Evolutionary conservation across 2,888 invertebrate species (phyloP).

Genomic region (Cheilosia grossa): DNA sequence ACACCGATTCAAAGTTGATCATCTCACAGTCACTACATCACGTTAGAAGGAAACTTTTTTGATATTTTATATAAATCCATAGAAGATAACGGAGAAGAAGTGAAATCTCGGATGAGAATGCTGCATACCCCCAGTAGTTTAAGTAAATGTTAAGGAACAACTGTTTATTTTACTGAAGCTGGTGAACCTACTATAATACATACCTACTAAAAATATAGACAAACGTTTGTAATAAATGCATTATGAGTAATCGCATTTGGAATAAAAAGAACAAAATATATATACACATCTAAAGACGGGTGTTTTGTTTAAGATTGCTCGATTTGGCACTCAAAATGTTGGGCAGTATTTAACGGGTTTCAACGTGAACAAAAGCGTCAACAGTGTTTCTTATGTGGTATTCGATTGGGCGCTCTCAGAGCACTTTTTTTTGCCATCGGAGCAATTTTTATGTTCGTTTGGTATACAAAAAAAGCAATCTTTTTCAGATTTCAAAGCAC

Average conservation of each 20-base stretch:
- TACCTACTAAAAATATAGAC: slow-evolving; percentile 49
- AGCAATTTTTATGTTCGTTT: no score
- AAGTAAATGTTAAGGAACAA: slow-evolving; percentile 41
- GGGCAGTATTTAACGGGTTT: no score
- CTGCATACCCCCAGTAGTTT: slow-evolving; percentile 24
- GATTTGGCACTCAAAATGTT: no score
- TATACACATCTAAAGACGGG: background rate
- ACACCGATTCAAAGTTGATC: background rate
- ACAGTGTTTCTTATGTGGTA: no score
- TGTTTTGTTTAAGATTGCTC: background rate
- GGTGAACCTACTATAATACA: slow-evolving; percentile 32
- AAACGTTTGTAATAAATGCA: slow-evolving; percentile 50
- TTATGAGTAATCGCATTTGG: slow-evolving; percentile 40
- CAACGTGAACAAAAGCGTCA: no score
- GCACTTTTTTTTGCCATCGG: no score
- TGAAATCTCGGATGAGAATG: slow-evolving; percentile 9
- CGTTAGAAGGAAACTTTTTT: slow-evolving; percentile 11
- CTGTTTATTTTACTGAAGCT: slow-evolving; percentile 43
- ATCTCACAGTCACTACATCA: slow-evolving; percentile 21
- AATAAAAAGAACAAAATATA: slow-evolving; percentile 55
- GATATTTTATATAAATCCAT: slow-evolving; percentile 20
- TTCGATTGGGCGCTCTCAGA: no score
- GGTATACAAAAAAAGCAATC: no score
- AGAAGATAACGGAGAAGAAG: background rate
- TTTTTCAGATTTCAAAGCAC: no score